Base-by-base conservation (phyloP, 2,113 vertebrate genomes). In the Poeciliopsis occidentalis region DNA sequence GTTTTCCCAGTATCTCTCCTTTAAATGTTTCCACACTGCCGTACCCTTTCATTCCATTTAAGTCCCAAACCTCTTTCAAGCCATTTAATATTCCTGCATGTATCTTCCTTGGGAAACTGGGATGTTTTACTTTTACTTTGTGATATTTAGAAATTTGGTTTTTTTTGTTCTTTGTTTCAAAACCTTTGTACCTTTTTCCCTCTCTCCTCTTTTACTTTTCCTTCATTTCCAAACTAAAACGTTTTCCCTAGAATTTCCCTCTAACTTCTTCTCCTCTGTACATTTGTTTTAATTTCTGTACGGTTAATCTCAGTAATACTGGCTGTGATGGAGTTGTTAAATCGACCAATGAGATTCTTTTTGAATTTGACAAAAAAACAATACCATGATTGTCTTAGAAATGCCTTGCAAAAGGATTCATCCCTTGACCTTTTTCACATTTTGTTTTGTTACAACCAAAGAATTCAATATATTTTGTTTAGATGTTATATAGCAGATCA, bases 231-330 rank as follows among this genome's bases (percentile, higher is more conserved):
- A 83, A 75, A 78, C 85, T 89, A 83, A 74, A 78, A 27, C 22
- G 11, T 64, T 65, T 73, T n/a, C n/a, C 64, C 34, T 57, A 1
- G 60, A 19, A 41, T n/a, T 83, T 76, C 68, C 77, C 80, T 88
- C 85, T 91, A 80, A 93, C 90, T 84, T 71, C 90, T 85, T 91
- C 77, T 71, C 92, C 93, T 94, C 37, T 95, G 89, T 94, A 93
- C 89, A 95, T 94, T 94, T 2, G 12, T 82, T 81, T 93, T 72
- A 93, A 95, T 94, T 73, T 93, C 93, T 93, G 85, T 93, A 85
- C 84, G 13, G 92, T 90, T 95, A 93, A 92, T 88, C 90, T 65
- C 84, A 94, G 94, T 93, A 96, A 96, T 69, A 95, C 95, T 97
- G 96, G 95, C 95, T 96, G 93, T 93, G 13, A 90, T 76, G 19